Percentiles rank a stretch among this genome's conserved stretches.
phyloP scores from a whole-genome alignment of 2,113 vertebrate genomes.

The Platichthys stellatus region DNA sequence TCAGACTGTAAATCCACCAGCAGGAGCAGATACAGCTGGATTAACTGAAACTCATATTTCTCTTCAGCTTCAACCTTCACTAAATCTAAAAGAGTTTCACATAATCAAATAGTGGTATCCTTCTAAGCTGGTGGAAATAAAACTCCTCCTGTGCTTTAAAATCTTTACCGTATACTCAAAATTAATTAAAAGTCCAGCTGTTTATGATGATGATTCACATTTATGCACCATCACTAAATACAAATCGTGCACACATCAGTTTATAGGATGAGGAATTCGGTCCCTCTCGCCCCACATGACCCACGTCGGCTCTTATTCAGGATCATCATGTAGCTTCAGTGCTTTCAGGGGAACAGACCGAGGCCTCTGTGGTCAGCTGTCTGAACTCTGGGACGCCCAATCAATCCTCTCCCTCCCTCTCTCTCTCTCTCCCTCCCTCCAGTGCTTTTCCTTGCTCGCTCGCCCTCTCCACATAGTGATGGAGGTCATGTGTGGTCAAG shows the following conservation, averaged over 20 bases:
- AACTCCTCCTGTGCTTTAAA: neutral
- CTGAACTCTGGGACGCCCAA: constrained; percentile 65
- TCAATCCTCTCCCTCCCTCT: constrained; percentile 52
- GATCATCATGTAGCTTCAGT: constrained; percentile 35
- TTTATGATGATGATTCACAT: no score
- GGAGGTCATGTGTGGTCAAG: constrained; percentile 76
- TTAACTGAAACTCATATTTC: no score
- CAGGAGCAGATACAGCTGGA: no score
- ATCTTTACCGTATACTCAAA: no score
- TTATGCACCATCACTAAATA: neutral
- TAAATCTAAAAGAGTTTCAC: neutral
- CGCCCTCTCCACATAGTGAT: constrained; percentile 46
- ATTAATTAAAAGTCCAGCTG: no score
- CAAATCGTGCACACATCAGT: neutral
- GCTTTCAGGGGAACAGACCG: constrained; percentile 48
- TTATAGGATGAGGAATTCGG: constrained; percentile 10
- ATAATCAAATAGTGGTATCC: neutral
- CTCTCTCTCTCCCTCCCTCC: constrained; percentile 10
- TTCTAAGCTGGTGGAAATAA: neutral
- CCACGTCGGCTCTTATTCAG: constrained; percentile 41
- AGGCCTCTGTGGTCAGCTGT: constrained; percentile 60
- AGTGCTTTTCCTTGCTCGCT: constrained; percentile 46
- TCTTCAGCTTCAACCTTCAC: neutral
- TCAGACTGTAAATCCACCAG: no score
- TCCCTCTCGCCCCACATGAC: constrained; percentile 1